Evolutionary conservation across 2,888 invertebrate genomes (phyloP).

Genomic region (Catocala fraxini): DNA sequence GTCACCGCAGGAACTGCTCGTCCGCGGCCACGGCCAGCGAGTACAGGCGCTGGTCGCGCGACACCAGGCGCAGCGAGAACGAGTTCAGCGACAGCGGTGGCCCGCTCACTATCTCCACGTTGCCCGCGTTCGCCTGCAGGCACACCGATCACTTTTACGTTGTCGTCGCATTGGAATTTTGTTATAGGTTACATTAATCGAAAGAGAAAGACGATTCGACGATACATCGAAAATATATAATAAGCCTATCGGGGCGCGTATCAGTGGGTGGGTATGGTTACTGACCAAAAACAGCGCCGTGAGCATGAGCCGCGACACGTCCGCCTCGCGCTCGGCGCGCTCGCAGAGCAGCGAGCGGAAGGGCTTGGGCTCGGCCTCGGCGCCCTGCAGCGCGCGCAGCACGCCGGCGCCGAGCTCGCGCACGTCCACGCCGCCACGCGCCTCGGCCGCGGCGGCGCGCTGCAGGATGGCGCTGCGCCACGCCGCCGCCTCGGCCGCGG

Average conservation of each 20-base stretch:
- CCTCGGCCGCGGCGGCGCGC: conserved; percentile 44
- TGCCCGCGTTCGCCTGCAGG: conserved; percentile 70
- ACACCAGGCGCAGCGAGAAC: conserved; percentile 65
- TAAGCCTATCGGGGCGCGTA: too few species aligned
- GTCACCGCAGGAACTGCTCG: conserved; percentile 12
- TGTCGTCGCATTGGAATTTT: too few species aligned
- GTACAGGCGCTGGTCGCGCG: conserved; percentile 48
- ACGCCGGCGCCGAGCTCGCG: conserved; percentile 49
- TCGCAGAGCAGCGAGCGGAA: conserved; percentile 24
- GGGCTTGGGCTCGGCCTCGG: conserved; percentile 14
- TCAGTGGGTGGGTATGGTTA: neutral
- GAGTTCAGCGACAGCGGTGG: conserved; percentile 60
- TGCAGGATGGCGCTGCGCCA: conserved; percentile 42
- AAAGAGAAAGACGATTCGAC: too few species aligned
- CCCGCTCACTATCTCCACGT: conserved; percentile 65
- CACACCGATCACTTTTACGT: neutral
- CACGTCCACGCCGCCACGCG: conserved; percentile 54
- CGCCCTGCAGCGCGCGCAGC: conserved; percentile 39
- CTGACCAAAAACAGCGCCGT: conserved; percentile 43
- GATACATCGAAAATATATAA: too few species aligned
- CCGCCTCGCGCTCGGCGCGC: conserved; percentile 14
- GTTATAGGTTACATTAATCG: too few species aligned
- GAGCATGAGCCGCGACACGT: conserved; percentile 44
- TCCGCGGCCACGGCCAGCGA: conserved; percentile 33
- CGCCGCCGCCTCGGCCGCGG: conserved; percentile 35